Conservation (phyloP, 2,113 vertebrate genomes). For the Dicaeum eximium region DNA sequence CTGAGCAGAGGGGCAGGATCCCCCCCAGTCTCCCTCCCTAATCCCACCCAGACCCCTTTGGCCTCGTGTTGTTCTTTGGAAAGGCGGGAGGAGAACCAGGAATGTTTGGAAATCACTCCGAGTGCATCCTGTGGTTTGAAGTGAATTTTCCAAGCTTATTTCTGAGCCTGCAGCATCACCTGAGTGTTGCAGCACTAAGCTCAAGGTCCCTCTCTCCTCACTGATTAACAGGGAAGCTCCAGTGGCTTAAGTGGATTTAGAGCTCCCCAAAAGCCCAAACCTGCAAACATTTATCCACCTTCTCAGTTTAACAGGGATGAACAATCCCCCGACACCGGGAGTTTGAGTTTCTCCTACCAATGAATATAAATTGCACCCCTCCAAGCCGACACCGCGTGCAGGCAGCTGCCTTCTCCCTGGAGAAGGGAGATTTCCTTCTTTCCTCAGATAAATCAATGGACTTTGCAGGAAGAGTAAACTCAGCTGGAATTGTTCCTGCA, state of each 20-base stretch:
- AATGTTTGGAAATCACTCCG: neutral
- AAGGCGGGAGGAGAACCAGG: neutral
- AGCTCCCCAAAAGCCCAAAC: neutral
- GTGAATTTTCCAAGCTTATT: neutral
- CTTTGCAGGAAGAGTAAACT: neutral
- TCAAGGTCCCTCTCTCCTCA: neutral
- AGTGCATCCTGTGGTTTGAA: neutral
- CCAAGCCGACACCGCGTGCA: neutral
- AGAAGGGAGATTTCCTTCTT: neutral
- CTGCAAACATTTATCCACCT: constrained; percentile 37
- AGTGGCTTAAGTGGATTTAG: constrained; percentile 32
- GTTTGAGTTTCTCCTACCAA: neutral
- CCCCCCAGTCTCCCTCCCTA: too few species aligned
- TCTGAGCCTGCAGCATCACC: neutral
- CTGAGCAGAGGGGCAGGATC: neutral
- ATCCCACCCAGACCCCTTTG: neutral
- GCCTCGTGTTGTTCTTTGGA: neutral
- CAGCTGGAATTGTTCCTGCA: neutral
- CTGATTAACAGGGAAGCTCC: constrained; percentile 4
- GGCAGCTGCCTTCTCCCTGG: neutral
- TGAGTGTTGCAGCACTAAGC: neutral
- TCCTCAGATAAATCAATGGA: constrained; percentile 32
- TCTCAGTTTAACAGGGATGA: neutral
- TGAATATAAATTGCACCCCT: constrained; percentile 1
- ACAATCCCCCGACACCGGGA: neutral